phyloP scores from a whole-genome alignment of 1,140 invertebrate species.

The Lepidurus apus region DNA sequence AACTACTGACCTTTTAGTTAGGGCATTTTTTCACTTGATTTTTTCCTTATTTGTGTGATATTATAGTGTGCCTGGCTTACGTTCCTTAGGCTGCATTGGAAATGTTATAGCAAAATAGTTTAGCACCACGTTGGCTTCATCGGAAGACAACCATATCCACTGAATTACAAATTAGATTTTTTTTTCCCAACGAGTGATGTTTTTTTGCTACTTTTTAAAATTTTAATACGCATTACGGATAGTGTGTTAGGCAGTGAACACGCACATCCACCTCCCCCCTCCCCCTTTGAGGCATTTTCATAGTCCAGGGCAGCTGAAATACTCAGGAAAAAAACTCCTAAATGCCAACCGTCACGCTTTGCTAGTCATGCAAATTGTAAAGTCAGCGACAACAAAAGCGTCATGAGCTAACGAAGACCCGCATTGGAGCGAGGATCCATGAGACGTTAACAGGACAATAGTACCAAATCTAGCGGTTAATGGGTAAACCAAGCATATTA shows the following conservation, averaged over 20 bases:
- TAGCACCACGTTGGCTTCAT: too few species aligned
- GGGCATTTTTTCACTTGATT: too few species aligned
- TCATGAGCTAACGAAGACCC: background rate
- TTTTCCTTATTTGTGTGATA: too few species aligned
- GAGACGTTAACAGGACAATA: conserved; percentile 18
- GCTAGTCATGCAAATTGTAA: conserved; percentile 18
- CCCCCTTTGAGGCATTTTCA: background rate
- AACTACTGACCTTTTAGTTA: too few species aligned
- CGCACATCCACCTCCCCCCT: background rate
- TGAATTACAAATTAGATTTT: too few species aligned
- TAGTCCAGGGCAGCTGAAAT: background rate
- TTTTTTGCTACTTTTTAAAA: too few species aligned
- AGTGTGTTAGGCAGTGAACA: background rate
- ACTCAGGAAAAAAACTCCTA: background rate
- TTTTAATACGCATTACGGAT: too few species aligned
- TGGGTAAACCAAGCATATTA: background rate
- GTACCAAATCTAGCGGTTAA: background rate
- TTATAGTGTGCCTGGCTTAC: too few species aligned
- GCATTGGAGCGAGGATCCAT: background rate
- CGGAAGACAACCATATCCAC: too few species aligned
- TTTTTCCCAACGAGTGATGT: too few species aligned
- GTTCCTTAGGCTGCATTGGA: too few species aligned
- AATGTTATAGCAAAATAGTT: too few species aligned
- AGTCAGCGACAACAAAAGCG: conserved; percentile 3
- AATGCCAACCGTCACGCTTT: conserved; percentile 3